Conservation (phyloP, 2,113 vertebrate genomes). For the Elaphurus davidianus region DNA sequence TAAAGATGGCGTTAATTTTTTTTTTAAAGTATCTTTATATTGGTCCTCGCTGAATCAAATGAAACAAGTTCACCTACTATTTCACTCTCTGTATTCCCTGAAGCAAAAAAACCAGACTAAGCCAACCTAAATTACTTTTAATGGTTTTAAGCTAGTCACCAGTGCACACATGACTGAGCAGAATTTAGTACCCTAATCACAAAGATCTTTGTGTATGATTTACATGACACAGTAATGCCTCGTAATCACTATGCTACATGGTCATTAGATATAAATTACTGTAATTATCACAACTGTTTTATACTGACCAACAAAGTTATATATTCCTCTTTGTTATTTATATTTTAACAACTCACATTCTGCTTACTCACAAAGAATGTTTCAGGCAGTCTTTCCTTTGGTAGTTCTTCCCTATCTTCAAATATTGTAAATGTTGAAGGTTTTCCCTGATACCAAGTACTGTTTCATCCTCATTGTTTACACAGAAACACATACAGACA, state of each 20-base stretch:
- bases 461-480: background rate
- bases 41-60: constrained; percentile 31
- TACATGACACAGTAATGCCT: constrained; percentile 5
- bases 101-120: constrained; percentile 18
- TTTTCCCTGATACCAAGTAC: background rate
- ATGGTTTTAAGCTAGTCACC: constrained; percentile 8
- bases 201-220: constrained; percentile 36
- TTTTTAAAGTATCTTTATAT: constrained; percentile 1
- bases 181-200: constrained; percentile 31
- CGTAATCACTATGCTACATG: background rate
- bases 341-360: constrained; percentile 24
- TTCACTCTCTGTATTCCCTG: constrained; percentile 8
- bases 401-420: background rate
- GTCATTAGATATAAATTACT: constrained; percentile 58
- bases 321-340: background rate
- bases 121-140: constrained; percentile 36
- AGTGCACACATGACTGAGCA: background rate
- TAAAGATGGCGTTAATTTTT: constrained; percentile 39
- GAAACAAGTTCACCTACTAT: constrained; percentile 37
- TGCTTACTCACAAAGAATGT: background rate
- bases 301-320: constrained; percentile 17
- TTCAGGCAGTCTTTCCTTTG: background rate
- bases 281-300: constrained; percentile 43
- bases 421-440: background rate
- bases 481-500: background rate